Evolutionary conservation across 2,113 vertebrate species (phyloP).

Genomic region (Sander lucioperca): DNA sequence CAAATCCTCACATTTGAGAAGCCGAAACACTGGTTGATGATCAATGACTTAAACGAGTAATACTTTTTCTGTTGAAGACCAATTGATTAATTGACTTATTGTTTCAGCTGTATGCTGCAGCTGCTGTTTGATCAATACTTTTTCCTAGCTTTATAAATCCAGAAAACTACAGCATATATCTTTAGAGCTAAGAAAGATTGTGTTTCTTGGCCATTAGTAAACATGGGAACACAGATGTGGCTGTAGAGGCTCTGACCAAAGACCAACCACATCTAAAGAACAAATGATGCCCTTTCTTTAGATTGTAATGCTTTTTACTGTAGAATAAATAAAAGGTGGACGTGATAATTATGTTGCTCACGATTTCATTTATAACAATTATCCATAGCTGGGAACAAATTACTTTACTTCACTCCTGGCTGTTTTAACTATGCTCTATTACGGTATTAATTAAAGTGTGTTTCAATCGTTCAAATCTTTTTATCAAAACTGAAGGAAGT

Average conservation of each 20-base stretch:
- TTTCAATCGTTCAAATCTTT: not conserved
- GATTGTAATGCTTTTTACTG: no score
- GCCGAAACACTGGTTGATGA: not conserved
- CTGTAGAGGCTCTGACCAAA: not conserved
- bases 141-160: not conserved
- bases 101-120: not conserved
- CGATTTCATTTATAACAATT: no score
- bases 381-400: not conserved
- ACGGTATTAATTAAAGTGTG: not conserved
- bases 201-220: not conserved
- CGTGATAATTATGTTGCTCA: no score
- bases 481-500: not conserved
- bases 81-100: not conserved
- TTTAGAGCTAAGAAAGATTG: not conserved
- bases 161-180: not conserved
- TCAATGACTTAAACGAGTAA: not conserved
- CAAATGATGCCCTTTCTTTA: not conserved
- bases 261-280: not conserved
- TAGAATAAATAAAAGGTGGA: no score
- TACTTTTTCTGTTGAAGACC: not conserved
- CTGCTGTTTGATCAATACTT: not conserved
- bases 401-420: no score
- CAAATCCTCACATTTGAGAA: not conserved
- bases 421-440: no score
- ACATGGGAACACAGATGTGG: not conserved